Evolutionary conservation across 35 echinoderm and acorn worm species (phyloP).

Genomic region (Lytechinus variegatus): DNA sequence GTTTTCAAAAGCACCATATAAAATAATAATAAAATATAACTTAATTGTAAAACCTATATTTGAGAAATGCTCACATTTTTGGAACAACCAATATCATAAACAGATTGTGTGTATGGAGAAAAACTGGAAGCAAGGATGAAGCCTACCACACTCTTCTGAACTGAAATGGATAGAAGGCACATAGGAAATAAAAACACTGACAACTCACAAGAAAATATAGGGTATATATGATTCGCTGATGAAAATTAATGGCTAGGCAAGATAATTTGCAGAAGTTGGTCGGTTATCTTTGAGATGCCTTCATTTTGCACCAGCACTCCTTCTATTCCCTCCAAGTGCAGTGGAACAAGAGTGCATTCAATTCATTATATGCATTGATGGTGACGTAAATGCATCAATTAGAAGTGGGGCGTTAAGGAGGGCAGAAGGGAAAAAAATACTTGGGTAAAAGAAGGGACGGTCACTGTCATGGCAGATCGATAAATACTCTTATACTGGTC

Average conservation of each 20-base stretch:
- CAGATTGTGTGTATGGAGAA: too few relatives aligned
- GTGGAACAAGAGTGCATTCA: conserved; percentile 17
- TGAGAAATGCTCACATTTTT: too few relatives aligned
- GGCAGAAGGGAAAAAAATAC: background rate
- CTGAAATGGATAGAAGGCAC: background rate
- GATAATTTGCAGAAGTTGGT: background rate
- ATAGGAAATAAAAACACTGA: background rate
- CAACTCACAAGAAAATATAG: background rate
- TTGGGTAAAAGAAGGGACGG: conserved; percentile 2
- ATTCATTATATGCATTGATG: conserved; percentile 43
- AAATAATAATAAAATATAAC: too few relatives aligned
- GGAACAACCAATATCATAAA: too few relatives aligned
- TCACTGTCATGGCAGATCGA: conserved; percentile 13
- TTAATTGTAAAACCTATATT: too few relatives aligned
- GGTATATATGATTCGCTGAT: background rate
- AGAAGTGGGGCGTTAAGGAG: conserved; percentile 34
- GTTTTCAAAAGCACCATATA: too few relatives aligned
- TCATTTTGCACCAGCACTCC: background rate
- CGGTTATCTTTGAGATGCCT: background rate
- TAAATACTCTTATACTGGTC: background rate
- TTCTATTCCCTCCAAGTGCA: background rate
- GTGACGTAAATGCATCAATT: conserved; percentile 41
- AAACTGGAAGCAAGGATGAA: too few relatives aligned
- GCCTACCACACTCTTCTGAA: too few relatives aligned
- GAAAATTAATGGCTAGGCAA: background rate